Conservation (phyloP, 2,113 vertebrate genomes). For the Panurus biarmicus region DNA sequence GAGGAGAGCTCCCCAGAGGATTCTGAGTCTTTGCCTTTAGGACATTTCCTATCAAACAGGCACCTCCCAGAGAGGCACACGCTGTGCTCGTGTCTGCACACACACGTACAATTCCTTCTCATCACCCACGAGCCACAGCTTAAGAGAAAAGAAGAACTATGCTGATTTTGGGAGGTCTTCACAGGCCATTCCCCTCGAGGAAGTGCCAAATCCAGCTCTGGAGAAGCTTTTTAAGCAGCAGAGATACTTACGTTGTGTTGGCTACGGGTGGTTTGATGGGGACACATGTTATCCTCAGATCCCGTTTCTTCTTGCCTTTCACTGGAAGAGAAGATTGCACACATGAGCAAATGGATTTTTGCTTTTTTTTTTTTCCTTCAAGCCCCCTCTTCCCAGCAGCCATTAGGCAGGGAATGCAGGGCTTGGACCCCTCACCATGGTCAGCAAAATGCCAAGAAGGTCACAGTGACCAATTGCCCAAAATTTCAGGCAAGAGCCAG, state of each 20-base stretch:
- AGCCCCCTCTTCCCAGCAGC: neutral
- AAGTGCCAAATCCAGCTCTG: neutral
- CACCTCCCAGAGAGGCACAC: neutral
- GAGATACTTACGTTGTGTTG: conserved; percentile 72
- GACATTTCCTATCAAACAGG: neutral
- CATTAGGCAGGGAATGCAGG: neutral
- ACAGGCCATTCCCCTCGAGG: neutral
- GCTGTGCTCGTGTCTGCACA: neutral
- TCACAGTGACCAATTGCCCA: neutral
- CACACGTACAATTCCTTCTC: neutral
- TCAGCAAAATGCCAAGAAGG: neutral
- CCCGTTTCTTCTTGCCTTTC: conserved; percentile 70
- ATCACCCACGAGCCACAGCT: neutral
- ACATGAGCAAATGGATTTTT: neutral
- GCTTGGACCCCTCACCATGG: neutral
- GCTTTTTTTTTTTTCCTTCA: neutral
- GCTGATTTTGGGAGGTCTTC: neutral
- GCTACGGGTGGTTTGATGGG: conserved; percentile 63
- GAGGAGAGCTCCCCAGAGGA: neutral
- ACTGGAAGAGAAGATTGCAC: conserved; percentile 43
- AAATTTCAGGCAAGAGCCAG: neutral
- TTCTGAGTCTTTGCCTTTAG: neutral
- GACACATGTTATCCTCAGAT: conserved; percentile 69
- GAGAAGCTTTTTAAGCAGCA: neutral
- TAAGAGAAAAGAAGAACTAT: neutral